Base-by-base conservation (phyloP, 2,797 vertebrate genomes). In the Microcaecilia unicolor region DNA sequence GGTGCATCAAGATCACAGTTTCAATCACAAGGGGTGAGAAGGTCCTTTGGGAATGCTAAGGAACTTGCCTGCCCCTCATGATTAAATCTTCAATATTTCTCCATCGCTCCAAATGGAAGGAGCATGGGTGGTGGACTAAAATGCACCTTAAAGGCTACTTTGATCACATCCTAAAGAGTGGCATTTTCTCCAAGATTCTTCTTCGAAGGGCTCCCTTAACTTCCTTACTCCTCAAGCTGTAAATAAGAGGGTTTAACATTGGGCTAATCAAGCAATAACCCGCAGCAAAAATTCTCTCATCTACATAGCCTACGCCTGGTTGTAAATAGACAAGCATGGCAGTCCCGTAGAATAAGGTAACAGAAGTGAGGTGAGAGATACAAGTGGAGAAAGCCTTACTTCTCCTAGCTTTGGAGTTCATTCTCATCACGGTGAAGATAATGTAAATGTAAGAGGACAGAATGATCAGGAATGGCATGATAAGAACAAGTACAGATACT, bases 401-500 rank as follows among this genome's bases (percentile, higher is more conserved):
- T 9, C 43, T 43, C 6, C 41, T 41, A 35, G 43, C 26, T 10
- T 27, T 20, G 30, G 41, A 24, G 8, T 41, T 26, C 25, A 43
- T 43, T 25, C 35, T 43, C 5, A 43, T 20, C 25, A 43, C 27
- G 19, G 41, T 25, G 9, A 22, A 15, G 11, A 27, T 41, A 20
- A 43, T 43, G 7, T 15, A 35, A 12, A 15, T 4, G 10, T 43
- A 43, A 20, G 41, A 43, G 30, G 24, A 22, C 29, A 43, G 4
- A 9, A 43, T 43, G 16, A 30, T 12, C 4, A 22, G 22, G 11
- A 62, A 22, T 1, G 61, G 64, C 13, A 44, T 33, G 22, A 62
- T 7, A 4, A 61, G 58, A 0, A 48, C 64, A 19, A 62, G 26
- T 19, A 43, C 39, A n/a, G 64, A 58, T 10, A 56, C 59, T 4